phyloP scores from a whole-genome alignment of 2,797 vertebrate species.

The Gadopsis bispinosus region DNA sequence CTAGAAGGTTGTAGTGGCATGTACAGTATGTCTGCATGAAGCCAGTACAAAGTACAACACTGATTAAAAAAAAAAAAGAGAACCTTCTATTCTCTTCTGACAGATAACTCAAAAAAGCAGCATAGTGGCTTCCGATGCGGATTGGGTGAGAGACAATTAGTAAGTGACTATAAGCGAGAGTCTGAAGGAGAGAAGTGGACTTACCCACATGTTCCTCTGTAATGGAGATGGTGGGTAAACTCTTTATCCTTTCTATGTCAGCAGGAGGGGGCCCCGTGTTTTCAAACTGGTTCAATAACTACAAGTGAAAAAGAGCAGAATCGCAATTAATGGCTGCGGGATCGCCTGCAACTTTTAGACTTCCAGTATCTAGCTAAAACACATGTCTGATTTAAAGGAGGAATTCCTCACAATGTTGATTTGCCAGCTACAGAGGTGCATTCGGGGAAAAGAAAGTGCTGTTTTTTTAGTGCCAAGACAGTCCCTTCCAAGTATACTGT shows the following conservation, averaged over 20 bases:
- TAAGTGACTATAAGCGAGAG: background rate
- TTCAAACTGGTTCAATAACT: constrained; percentile 99
- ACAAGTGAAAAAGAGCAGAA: constrained; percentile 29
- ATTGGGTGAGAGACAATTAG: background rate
- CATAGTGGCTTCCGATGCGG: background rate
- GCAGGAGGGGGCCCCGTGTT: constrained; percentile 98
- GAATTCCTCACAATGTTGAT: background rate
- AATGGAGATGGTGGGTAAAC: constrained; percentile 92
- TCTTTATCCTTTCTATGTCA: constrained; percentile 95
- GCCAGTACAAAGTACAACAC: background rate
- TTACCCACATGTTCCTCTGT: constrained; percentile 95
- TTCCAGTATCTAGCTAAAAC: background rate
- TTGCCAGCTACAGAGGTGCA: background rate
- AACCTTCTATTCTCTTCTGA: background rate
- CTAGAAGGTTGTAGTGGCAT: background rate
- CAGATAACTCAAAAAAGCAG: background rate
- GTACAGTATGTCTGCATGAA: background rate
- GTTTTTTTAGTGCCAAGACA: background rate
- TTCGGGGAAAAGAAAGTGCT: background rate
- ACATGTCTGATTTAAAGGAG: constrained; percentile 1
- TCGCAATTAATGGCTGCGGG: background rate
- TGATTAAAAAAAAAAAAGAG: background rate
- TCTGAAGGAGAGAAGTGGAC: constrained; percentile 52
- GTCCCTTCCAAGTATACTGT: background rate
- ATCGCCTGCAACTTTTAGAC: background rate